Evolutionary conservation across 1,140 invertebrate species (phyloP), one percentile per base, ranked within the genome.

Genomic region (Mylabris phalerata): DNA sequence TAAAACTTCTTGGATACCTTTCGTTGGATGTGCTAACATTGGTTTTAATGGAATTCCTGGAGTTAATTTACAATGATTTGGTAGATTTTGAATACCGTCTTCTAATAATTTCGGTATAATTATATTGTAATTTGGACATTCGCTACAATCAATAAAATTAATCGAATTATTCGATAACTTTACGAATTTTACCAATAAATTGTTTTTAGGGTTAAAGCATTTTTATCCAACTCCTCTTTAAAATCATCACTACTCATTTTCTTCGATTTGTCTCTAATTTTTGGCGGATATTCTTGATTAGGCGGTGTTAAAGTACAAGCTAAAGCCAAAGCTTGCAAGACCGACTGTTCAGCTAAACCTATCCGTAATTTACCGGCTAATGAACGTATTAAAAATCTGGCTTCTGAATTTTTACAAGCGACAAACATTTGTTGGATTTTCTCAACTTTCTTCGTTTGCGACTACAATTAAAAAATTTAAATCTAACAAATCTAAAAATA

Each of bases 11-110:
- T 83, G 80, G 2, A 93, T 85, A 3, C 94, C 94, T 75, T 93
- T 94, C 0, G 96, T 96, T 9, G 98, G 97, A 76, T 98, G 95
- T 2, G 97, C 98, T 62, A 99, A 81, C 98, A 99, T 99, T 6
- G 98, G 98, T 73, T 97, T 95, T 44, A 99, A 77, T 9, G 98
- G 98, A 67, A 98, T 85, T 54, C 95, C 94, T 40, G 95, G 93
- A 24, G 89, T 89, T 41, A 98, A 79, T 67, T 90, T 88, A 72
- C 96, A 99, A 64, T 90, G 81, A 42, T 86, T 77, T 0, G 88
- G 86, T 39, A 99, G 78, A 25, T 83, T 82, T 48, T 83, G 72
- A n/a, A 97, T 77, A 5, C 94, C 93, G 62, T 92, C 78, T 67
- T 87, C 76, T 26, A 98, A 72, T 5, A 98, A 69, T 24, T 88